Conservation (phyloP, 2,888 invertebrate species). For the Cryptus viduatorius region DNA sequence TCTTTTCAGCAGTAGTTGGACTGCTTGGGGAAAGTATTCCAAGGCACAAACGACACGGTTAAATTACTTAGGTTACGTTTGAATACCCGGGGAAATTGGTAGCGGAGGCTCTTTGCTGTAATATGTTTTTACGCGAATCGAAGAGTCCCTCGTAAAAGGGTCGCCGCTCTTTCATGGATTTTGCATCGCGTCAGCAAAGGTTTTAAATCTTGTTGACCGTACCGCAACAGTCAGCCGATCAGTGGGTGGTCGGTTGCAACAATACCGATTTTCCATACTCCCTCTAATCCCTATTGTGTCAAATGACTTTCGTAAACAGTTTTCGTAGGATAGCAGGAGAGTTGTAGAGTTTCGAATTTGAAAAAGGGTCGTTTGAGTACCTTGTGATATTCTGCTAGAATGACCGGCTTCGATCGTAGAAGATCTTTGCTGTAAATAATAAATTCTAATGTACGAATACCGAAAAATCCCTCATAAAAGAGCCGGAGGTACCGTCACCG, state of each 20-base stretch:
- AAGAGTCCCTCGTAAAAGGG: background rate
- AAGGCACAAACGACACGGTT: too few species aligned
- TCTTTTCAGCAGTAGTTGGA: background rate
- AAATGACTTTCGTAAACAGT: conserved; percentile 65
- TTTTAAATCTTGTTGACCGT: background rate
- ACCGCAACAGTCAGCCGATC: background rate
- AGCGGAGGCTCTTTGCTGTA: too few species aligned
- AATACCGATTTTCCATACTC: conserved; percentile 43
- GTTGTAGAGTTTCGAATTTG: background rate
- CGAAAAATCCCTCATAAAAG: background rate
- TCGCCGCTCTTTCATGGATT: background rate
- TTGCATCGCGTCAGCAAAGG: background rate
- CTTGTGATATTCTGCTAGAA: too few species aligned
- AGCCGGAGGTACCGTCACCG: too few species aligned
- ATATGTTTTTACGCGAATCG: too few species aligned
- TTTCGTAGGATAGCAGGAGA: conserved; percentile 57
- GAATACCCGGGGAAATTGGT: too few species aligned
- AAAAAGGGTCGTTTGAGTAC: conserved; percentile 4
- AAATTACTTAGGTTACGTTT: too few species aligned
- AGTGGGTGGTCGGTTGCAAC: conserved; percentile 3
- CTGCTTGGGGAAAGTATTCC: too few species aligned
- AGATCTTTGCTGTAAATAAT: too few species aligned
- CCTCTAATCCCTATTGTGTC: conserved; percentile 40
- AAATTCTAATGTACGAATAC: too few species aligned
- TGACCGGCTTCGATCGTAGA: too few species aligned